These are phyloP conservation scores for Luscinia megarhynchos DNA, from an alignment of 2,797 vertebrate species.

Conservation along the genomic window DNA sequence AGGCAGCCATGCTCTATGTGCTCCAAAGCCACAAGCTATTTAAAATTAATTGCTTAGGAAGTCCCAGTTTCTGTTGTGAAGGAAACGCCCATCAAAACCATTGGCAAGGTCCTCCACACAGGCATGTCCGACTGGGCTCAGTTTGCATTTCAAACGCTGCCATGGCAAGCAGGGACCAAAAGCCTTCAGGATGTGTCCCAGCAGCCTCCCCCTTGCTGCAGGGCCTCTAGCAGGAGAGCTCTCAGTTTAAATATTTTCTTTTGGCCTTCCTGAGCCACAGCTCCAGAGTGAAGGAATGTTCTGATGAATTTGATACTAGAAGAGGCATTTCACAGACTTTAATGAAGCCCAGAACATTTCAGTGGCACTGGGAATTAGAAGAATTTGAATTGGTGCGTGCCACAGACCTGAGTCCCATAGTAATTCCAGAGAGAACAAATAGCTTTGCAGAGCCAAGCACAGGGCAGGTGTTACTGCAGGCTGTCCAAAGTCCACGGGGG, in stretches of 20 bases:
- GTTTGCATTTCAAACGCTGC: background rate
- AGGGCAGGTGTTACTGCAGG: background rate
- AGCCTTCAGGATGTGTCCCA: background rate
- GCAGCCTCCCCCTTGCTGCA: background rate
- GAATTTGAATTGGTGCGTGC: background rate
- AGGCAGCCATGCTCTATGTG: background rate
- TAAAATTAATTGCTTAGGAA: background rate
- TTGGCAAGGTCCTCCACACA: background rate
- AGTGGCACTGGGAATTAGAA: background rate
- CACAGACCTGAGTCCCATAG: background rate
- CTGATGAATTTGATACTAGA: background rate
- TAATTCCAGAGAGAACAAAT: background rate
- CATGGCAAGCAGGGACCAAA: background rate
- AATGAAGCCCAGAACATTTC: background rate
- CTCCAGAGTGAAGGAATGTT: background rate
- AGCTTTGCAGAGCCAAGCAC: background rate
- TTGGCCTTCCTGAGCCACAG: background rate
- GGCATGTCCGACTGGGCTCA: background rate
- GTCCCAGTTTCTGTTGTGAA: background rate
- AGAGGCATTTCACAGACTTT: background rate
- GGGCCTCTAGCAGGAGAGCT: background rate
- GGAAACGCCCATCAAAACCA: background rate
- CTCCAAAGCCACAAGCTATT: background rate
- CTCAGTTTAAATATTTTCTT: background rate
- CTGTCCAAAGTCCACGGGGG: background rate